Evolutionary conservation across 2,888 invertebrate genomes (phyloP), one percentile per base, ranked within the genome.

Genomic region (Spilosoma lubricipeda): DNA sequence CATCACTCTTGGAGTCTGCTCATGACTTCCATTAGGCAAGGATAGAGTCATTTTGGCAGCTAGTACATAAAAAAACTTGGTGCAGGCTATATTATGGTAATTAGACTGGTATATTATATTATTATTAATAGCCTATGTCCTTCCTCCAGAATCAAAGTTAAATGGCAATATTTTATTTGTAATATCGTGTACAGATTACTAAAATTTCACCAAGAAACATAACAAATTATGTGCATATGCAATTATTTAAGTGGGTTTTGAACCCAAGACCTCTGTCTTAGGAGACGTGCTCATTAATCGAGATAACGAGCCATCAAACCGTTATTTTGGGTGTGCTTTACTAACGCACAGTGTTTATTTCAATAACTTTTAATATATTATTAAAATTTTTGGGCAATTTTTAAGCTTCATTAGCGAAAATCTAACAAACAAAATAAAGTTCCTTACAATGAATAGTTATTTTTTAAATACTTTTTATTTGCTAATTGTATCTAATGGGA

Each of bases 401-500:
- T 52, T 56, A 3, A 20, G n/a, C 23, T 56, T 56, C 11, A 18
- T 15, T 67, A 64, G 3, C 23, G 20, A 30, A 42, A 9, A 30
- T 63, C 13, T 0, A 9, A 68, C 48, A 20, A 20, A 48, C 20
- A 36, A 65, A 36, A 66, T 36, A 36, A 66, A n/a, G n/a, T 39
- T 1, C 45, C 45, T 36, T 8, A 36, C 11, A 2, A 68, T 68
- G n/a, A 36, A 52, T 23, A 70, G 13, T 23, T 48, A 7, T n/a
- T 77, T 78, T 74, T 72, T 76, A 75, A 65, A 70, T 45, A 70
- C 65, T 70, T 79, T 75, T 33, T 72, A 74, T 80, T 80, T 74
- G 73, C 77, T 52, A 66, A 75, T 67, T 69, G 48, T 63, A n/a
- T 75, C 68, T 76, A 83, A 81, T 77, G 70, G 70, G 7, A 63